Evolutionary conservation across 2,888 invertebrate genomes (phyloP).

Genomic region (Meandrusa payeni): DNA sequence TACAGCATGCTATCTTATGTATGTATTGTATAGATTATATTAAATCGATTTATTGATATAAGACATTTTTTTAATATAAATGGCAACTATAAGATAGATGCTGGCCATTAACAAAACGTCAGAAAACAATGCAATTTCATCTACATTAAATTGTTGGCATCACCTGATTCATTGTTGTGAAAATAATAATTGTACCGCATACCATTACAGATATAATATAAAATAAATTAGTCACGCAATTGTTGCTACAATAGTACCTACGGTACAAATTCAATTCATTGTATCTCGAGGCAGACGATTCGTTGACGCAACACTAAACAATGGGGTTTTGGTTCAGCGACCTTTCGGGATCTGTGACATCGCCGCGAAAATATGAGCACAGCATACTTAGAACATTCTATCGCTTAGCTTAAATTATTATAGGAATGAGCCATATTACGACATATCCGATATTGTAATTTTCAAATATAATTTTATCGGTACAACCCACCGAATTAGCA

Average conservation of each 20-base stretch:
- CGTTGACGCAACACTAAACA: slow-evolving; percentile 76
- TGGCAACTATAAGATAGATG: too few species aligned
- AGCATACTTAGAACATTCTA: slow-evolving; percentile 49
- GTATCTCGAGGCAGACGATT: slow-evolving; percentile 67
- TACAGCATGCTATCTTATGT: too few species aligned
- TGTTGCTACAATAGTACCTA: slow-evolving; percentile 57
- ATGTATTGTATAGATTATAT: too few species aligned
- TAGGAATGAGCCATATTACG: slow-evolving; percentile 18
- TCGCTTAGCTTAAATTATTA: slow-evolving; percentile 36
- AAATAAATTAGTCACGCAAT: slow-evolving; percentile 60
- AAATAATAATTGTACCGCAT: slow-evolving; percentile 42
- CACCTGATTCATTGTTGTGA: slow-evolving; percentile 35
- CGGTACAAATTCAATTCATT: slow-evolving; percentile 69
- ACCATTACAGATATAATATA: slow-evolving; percentile 44
- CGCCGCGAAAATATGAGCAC: slow-evolving; percentile 72
- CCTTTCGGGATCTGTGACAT: slow-evolving; percentile 75
- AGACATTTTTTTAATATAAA: too few species aligned
- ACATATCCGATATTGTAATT: too few species aligned
- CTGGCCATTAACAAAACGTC: too few species aligned
- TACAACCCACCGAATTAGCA: too few species aligned
- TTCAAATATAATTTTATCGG: too few species aligned
- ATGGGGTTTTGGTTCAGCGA: slow-evolving; percentile 73
- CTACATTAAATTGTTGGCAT: slow-evolving; percentile 14
- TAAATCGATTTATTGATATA: too few species aligned
- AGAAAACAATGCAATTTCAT: slow-evolving; percentile 15